Evolutionary conservation across 2,797 vertebrate species (phyloP).

Genomic region (Hydrocynus forskahlii): DNA sequence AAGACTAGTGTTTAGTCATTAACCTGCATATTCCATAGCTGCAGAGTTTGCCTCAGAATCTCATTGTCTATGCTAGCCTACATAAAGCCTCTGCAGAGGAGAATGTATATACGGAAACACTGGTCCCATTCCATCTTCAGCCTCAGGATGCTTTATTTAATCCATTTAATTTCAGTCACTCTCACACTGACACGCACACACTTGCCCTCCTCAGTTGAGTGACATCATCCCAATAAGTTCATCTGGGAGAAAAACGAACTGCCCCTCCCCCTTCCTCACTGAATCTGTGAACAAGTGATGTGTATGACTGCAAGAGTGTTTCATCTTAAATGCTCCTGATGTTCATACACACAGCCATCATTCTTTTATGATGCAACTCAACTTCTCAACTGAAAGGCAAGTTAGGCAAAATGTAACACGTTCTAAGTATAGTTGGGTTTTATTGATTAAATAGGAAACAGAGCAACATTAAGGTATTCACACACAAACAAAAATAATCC

Average conservation of each 20-base stretch:
- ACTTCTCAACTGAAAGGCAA: conserved; percentile 7
- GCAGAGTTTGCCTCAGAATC: neutral
- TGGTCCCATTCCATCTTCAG: conserved; percentile 6
- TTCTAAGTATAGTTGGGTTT: conserved; percentile 64
- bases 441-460: conserved; percentile 86
- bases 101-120: neutral
- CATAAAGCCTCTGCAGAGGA: conserved; percentile 36
- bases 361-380: neutral
- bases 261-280: neutral
- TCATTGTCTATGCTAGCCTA: conserved; percentile 7
- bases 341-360: neutral
- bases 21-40: conserved; percentile 15
- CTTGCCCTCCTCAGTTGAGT: neutral
- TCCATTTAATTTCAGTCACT: neutral
- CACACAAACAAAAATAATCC: conserved; percentile 72
- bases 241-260: neutral
- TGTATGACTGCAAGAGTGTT: neutral
- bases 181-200: neutral
- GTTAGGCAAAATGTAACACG: neutral
- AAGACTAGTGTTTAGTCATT: neutral
- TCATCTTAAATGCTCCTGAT: too few relatives aligned
- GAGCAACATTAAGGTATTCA: conserved; percentile 69
- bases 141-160: neutral
- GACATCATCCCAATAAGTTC: conserved; percentile 24
- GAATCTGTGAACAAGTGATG: neutral